These are phyloP conservation scores for Alouatta palliata DNA, from an alignment of 2,113 vertebrate species.

Conservation along the genomic window DNA sequence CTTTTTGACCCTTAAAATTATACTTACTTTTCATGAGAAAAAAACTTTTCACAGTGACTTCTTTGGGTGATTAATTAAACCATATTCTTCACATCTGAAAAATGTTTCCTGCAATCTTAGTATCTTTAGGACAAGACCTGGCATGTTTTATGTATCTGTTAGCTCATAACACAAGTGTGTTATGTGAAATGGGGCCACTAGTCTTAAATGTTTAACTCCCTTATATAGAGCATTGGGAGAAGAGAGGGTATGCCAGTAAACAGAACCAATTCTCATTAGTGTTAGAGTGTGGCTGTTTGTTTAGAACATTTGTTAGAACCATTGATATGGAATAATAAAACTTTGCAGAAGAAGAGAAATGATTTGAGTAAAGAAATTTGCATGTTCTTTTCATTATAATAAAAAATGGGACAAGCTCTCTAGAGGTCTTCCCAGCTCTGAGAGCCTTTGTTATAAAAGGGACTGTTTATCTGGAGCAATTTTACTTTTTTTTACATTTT, in stretches of 20 bases:
- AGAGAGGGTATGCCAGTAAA: background rate
- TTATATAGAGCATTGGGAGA: background rate
- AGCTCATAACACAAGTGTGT: background rate
- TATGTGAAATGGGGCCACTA: background rate
- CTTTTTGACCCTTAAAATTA: constrained; percentile 21
- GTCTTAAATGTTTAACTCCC: constrained; percentile 28
- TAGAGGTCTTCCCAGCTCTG: background rate
- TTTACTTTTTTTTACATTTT: background rate
- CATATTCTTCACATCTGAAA: constrained; percentile 41
- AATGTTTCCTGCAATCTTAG: constrained; percentile 26
- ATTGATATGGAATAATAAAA: constrained; percentile 18
- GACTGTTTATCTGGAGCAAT: background rate
- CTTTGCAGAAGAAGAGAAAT: constrained; percentile 7
- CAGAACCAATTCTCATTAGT: constrained; percentile 24
- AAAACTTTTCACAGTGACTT: constrained; percentile 1
- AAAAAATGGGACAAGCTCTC: background rate
- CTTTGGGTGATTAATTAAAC: constrained; percentile 47
- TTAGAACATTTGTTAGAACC: background rate
- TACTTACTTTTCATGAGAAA: constrained; percentile 31
- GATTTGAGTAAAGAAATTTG: background rate
- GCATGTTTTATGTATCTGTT: constrained; percentile 49
- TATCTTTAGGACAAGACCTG: constrained; percentile 51
- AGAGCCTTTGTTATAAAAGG: background rate
- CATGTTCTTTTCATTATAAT: constrained; percentile 3
- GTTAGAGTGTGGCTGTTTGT: background rate